Base-by-base conservation (phyloP, 1,140 invertebrate genomes). In the Lepidurus couesii region DNA sequence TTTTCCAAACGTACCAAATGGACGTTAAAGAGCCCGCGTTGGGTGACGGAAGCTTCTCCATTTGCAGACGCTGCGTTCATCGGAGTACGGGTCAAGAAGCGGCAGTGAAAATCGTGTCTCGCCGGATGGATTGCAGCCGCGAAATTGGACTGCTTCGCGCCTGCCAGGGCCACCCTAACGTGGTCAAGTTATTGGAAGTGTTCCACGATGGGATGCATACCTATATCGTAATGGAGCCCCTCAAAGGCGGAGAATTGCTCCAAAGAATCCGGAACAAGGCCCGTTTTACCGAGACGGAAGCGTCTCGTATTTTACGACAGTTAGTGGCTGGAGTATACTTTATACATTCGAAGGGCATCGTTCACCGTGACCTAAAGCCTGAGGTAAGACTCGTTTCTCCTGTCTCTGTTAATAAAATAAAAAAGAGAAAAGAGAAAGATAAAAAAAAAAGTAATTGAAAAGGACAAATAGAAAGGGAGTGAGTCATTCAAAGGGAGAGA, bases 311-410 rank as follows among this genome's bases (percentile, higher is more conserved):
- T 45, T 90, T 95, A 88, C 84, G 87, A 42, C 92, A 95, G 83
- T 86, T 97, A 43, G 91, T 95, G 0, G 89, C 90, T 5, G 94
- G 93, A 47, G 90, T 97, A 7, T 85, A 89, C 74, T 94, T 91
- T 83, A 93, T 97, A 89, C 95, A 96, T 86, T 87, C 86, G 24
- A 86, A 89, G 78, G 91, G 91, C 10, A 90, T 96, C 47, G 94
- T 95, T 43, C 95, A 97, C 86, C 85, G 95, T 74, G 95, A 97
- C 85, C 87, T 97, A 4, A 97, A 97, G 85, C 95, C 95, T 5
- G 95, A 96, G 86, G 90, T 90, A 84, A 82, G 77, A 47, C 73
- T 21, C 7, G 53, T 74, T 74, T 75, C 21, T 24, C 73, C 7
- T 10, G n/a, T 77, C 7, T n/a, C 47, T 24, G 2, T 53, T 26